A percentile compares a stretch with the other conserved stretches of the same genome.
Evolutionary conservation across 1,140 invertebrate species (phyloP).

Genomic region (Choristoneura fumiferana): DNA sequence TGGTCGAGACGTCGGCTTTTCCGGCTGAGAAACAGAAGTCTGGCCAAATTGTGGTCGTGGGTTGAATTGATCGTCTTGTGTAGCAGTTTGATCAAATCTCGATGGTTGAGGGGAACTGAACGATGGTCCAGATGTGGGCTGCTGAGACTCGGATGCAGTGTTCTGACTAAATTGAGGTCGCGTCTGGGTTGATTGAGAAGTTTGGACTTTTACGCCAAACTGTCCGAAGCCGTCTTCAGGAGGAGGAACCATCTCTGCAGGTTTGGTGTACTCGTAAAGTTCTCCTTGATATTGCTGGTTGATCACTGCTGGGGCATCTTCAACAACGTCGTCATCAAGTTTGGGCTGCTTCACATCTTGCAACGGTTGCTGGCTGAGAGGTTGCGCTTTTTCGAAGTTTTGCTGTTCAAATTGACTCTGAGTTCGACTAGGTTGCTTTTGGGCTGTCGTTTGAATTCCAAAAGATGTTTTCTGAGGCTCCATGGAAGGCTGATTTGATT

Average conservation of each 20-base stretch:
- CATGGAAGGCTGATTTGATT: slow-evolving; percentile 7
- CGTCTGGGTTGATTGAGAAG: background rate
- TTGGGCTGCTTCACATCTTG: background rate
- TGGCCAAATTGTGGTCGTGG: slow-evolving; percentile 3
- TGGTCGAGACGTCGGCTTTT: background rate
- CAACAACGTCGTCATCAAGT: background rate
- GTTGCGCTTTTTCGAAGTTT: background rate
- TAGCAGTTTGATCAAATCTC: slow-evolving; percentile 13
- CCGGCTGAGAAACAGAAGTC: background rate
- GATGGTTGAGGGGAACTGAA: slow-evolving; percentile 14
- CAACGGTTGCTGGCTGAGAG: slow-evolving; percentile 15
- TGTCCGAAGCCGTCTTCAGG: slow-evolving; percentile 14
- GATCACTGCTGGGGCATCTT: background rate
- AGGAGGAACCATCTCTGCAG: slow-evolving; percentile 31
- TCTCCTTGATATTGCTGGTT: slow-evolving; percentile 31
- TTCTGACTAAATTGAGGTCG: background rate
- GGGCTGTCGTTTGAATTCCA: background rate
- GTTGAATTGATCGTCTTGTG: slow-evolving; percentile 17
- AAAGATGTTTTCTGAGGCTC: slow-evolving; percentile 4
- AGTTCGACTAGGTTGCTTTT: background rate
- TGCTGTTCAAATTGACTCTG: slow-evolving; percentile 20
- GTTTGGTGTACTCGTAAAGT: slow-evolving; percentile 46
- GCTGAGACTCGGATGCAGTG: background rate
- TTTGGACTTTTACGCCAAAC: background rate
- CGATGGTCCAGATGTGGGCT: slow-evolving; percentile 5